Percentiles rank a stretch among this genome's conserved stretches.
Evolutionary conservation across 2,888 invertebrate genomes (phyloP).

Genomic region (Aquatica leii): DNA sequence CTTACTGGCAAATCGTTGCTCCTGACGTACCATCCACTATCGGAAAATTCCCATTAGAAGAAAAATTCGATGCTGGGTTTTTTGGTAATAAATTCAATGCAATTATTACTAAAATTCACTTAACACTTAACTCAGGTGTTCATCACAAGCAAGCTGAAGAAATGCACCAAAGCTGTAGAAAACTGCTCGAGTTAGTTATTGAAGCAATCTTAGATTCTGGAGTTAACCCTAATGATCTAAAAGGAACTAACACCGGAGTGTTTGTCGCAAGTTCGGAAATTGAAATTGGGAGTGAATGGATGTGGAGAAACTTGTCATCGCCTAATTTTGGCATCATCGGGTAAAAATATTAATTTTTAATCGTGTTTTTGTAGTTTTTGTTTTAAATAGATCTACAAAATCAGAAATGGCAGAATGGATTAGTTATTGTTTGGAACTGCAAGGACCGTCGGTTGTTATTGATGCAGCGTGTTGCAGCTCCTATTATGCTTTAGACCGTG

Average conservation of each 20-base stretch:
- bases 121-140: too few species aligned
- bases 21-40: too few species aligned
- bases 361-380: not conserved
- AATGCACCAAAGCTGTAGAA: not conserved
- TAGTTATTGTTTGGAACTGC: not conserved
- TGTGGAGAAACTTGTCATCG: not conserved
- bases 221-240: not conserved
- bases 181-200: not conserved
- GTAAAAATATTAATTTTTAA: not conserved
- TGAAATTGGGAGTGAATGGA: not conserved
- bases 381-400: not conserved
- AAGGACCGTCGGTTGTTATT: not conserved
- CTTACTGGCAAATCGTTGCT: too few species aligned
- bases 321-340: not conserved
- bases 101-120: too few species aligned
- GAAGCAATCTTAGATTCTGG: not conserved
- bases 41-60: too few species aligned
- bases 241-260: not conserved
- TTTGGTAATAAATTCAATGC: too few species aligned
- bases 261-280: not conserved
- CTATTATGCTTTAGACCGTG: not conserved
- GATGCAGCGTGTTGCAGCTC: not conserved
- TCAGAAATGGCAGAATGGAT: not conserved
- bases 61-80: too few species aligned
- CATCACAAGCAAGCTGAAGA: not conserved